Evolutionary conservation across 2,113 vertebrate genomes (phyloP), one percentile per base, ranked within the genome.

Genomic region (Phycodurus eques): DNA sequence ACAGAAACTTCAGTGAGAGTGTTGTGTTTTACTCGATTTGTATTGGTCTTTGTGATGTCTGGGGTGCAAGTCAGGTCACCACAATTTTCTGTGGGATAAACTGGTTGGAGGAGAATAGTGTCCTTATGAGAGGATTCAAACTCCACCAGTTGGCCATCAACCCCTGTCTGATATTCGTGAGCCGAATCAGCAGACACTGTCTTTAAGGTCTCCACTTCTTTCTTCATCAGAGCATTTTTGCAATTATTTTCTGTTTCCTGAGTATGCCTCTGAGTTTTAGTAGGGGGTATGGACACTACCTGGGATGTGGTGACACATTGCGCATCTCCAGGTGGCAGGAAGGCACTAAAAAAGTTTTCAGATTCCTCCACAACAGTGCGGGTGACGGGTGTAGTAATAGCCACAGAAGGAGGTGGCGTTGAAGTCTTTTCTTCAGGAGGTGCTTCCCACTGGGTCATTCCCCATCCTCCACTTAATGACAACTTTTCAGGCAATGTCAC

Each of bases 301-400:
- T 92, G 86, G 74, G 88, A 86, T 85, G 92, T 92, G 73, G 91
- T 88, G 70, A 93, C 87, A 20, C 76, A 86, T 74, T 94, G 95
- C 31, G 81, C 88, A 0, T 98, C 96, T 14, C 91, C 82, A 0
- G 94, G 84, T 35, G 95, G 83, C 66, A 99, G 91, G 90, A 99
- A 99, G 94, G 94, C 94, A 95, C 93, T 95, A 83, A 99, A 99
- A 91, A 99, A 99, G 84, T 91, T 97, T 76, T 98, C 97, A 0
- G 96, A 95, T 79, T 99, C 98, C 83, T 99, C 98, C 43, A 98
- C 94, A 7, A 99, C 94, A 0, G 92, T 96, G 77, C 98, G 94
- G 71, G 94, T 95, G 74, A 99, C 96, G 0, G 98, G 98, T 56
- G 94, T 98, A n/a, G 98, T 99, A 59, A 99, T 99, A 76, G 98